Conservation (phyloP, 2,797 vertebrate genomes). For the Coracias cyanogaster region DNA sequence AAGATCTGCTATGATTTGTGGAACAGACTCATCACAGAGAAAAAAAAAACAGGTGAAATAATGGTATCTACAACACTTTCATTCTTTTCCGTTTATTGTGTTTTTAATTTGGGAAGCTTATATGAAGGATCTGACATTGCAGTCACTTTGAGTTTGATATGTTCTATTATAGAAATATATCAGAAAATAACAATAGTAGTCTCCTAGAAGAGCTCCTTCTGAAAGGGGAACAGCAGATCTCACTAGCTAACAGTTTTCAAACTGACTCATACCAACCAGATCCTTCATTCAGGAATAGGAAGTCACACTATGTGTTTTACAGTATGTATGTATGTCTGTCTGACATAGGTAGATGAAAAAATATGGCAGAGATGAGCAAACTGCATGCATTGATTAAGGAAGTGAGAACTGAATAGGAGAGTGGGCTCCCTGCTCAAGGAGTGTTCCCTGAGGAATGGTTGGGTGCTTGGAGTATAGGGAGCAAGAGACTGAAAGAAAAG, state of each 20-base stretch:
- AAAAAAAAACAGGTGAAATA: neutral
- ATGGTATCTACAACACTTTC: neutral
- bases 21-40: neutral
- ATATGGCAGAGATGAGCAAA: neutral
- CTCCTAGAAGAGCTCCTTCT: neutral
- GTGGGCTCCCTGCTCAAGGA: accelerated
- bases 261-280: accelerated
- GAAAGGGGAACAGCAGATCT: neutral
- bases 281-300: neutral
- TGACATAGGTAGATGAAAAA: neutral
- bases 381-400: accelerated
- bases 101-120: neutral
- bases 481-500: neutral
- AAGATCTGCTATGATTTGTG: neutral
- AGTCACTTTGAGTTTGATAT: neutral
- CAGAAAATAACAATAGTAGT: neutral
- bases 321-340: neutral
- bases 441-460: neutral
- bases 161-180: neutral
- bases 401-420: neutral
- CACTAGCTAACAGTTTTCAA: neutral
- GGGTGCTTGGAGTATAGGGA: neutral
- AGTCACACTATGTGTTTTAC: neutral
- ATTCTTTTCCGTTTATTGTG: neutral
- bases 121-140: neutral